A percentile compares a stretch with the other conserved stretches of the same genome.
Evolutionary conservation across 2,113 vertebrate species (phyloP).

Genomic region (Spizaetus ornatus): DNA sequence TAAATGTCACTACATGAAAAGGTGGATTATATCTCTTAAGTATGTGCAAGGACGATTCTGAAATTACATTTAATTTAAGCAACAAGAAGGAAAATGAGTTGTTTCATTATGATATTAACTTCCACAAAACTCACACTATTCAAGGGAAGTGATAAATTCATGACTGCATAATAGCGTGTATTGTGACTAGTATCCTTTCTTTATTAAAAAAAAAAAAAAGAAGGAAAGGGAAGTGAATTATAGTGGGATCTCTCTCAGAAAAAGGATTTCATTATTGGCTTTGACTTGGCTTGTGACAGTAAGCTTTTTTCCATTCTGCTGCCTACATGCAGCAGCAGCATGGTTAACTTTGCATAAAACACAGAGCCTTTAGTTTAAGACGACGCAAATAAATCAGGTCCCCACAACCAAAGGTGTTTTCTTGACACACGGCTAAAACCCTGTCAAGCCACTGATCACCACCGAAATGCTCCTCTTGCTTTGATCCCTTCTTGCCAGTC

Average conservation of each 20-base stretch:
- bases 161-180: background rate
- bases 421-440: background rate
- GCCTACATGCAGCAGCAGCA: background rate
- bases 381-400: background rate
- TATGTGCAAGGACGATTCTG: background rate
- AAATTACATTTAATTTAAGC: background rate
- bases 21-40: background rate
- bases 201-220: background rate
- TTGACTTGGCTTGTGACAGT: background rate
- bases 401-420: background rate
- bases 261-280: background rate
- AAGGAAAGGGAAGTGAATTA: background rate
- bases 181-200: background rate
- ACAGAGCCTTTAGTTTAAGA: background rate
- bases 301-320: background rate
- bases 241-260: background rate
- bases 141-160: background rate
- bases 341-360: background rate
- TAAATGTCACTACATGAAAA: background rate
- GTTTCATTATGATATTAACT: background rate
- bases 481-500: background rate
- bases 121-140: background rate
- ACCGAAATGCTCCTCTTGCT: background rate
- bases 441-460: background rate
- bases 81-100: background rate